Conservation (phyloP, 1,140 invertebrate species). For the Oreohelix idahoensis region DNA sequence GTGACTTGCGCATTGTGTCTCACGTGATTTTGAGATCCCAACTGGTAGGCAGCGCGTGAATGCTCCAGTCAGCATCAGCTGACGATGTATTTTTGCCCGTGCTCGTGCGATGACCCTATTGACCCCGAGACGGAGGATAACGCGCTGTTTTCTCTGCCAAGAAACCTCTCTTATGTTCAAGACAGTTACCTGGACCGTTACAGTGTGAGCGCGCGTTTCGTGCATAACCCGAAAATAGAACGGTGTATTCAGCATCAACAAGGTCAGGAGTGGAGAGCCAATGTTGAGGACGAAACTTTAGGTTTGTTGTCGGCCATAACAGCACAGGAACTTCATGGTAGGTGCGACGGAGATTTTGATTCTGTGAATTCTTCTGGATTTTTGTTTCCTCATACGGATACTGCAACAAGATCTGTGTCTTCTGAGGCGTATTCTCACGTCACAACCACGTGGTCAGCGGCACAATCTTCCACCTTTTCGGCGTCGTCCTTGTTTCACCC, state of each 20-base stretch:
- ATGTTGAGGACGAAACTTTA: conserved; percentile 18
- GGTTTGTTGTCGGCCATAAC: conserved; percentile 19
- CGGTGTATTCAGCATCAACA: conserved; percentile 20
- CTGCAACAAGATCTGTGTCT: not conserved
- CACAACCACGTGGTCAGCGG: not conserved
- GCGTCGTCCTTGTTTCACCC: not conserved
- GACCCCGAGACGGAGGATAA: conserved; percentile 41
- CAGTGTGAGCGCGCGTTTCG: conserved; percentile 59
- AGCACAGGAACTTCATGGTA: conserved; percentile 11
- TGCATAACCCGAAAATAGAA: conserved; percentile 50
- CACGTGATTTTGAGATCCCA: conserved; percentile 16
- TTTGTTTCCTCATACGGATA: not conserved
- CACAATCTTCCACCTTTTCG: not conserved
- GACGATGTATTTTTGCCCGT: conserved; percentile 43
- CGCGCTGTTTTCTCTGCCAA: conserved; percentile 46
- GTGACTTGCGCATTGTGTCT: not conserved
- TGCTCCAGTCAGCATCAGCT: conserved; percentile 20
- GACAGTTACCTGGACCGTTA: conserved; percentile 60
- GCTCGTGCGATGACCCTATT: conserved; percentile 38
- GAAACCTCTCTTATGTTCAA: conserved; percentile 65
- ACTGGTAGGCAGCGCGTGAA: not conserved
- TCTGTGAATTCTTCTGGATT: not conserved
- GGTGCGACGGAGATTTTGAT: not conserved
- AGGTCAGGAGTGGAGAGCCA: not conserved
- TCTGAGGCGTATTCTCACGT: not conserved